Evolutionary conservation across 2,797 vertebrate genomes (phyloP), one percentile per base, ranked within the genome.

Genomic region (Urocyon cinereoargenteus): DNA sequence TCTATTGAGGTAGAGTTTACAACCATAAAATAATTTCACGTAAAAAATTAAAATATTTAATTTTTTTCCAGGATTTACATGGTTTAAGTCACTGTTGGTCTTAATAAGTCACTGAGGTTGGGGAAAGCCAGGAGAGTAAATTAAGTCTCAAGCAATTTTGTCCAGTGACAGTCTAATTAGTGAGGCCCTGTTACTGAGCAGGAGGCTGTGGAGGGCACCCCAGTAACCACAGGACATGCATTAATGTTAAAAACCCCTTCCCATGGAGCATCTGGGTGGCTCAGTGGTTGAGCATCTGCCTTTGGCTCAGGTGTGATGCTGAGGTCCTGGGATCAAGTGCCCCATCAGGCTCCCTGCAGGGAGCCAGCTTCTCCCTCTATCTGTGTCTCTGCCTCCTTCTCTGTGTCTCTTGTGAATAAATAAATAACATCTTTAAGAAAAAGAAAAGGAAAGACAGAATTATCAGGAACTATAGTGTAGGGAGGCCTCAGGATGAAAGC

Each of bases 1-100:
- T 84, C 31, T 57, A 66, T 5, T 62, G 6, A 55, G 8, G 3
- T 62, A 24, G 73, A 61, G 57, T 79, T 84, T 79, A 86, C 0
- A 49, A 83, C 36, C 26, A 53, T 62, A 85, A 92, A 88, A 53
- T 59, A 92, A 64, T 64, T 64, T 64, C n/a, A n/a, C n/a, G n/a
- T n/a, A n/a, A n/a, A n/a, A n/a, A n/a, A n/a, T n/a, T n/a, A n/a
- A n/a, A n/a, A n/a, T n/a, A 64, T 64, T 64, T 64, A 3, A 26
- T 18, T 51, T 28, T 28, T 49, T 10, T 11, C 92, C 90, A 81
- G 88, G 93, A 93, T 98, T 98, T 97, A 97, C 88, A 61, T 2
- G 21, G 85, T 98, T 98, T 98, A 98, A 98, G 98, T 97, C 61
- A 86, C 78, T 88, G 89, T 94, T 72, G 94, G 97, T 97, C 86